Evolutionary conservation across 2,888 invertebrate genomes (phyloP).

Genomic region (Linyphia triangularis): DNA sequence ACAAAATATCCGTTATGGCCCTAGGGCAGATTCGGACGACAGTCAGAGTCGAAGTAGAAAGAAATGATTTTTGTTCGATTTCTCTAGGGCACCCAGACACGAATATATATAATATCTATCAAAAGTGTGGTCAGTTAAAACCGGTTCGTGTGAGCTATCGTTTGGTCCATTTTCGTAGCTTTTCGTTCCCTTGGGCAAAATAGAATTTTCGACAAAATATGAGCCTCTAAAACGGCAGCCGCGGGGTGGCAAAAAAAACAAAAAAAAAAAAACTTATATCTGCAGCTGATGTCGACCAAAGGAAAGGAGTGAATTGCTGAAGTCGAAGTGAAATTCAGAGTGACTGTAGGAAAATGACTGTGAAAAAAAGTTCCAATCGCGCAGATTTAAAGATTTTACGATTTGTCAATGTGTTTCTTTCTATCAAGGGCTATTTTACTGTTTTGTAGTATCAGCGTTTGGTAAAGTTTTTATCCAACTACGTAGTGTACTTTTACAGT

Average conservation of each 20-base stretch:
- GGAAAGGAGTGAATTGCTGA: neutral
- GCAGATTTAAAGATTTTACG: too few relatives aligned
- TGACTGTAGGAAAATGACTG: slow-evolving; percentile 13
- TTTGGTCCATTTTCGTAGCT: slow-evolving; percentile 54
- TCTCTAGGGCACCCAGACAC: slow-evolving; percentile 30
- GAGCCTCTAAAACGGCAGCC: slow-evolving; percentile 55
- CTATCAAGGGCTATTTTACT: too few relatives aligned
- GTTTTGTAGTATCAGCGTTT: too few relatives aligned
- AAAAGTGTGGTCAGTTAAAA: slow-evolving; percentile 70
- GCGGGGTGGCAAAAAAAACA: slow-evolving; percentile 27
- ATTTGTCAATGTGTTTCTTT: too few relatives aligned
- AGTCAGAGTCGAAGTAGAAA: slow-evolving; percentile 28
- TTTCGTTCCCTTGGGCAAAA: slow-evolving; percentile 59
- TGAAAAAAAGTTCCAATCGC: too few relatives aligned
- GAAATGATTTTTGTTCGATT: slow-evolving; percentile 53
- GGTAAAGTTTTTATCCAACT: too few relatives aligned
- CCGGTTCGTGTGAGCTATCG: slow-evolving; percentile 67
- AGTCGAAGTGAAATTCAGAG: slow-evolving; percentile 26
- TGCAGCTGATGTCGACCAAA: slow-evolving; percentile 35
- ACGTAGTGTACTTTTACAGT: too few relatives aligned
- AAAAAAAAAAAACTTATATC: too few relatives aligned
- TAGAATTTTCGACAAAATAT: slow-evolving; percentile 67
- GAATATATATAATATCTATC: slow-evolving; percentile 26
- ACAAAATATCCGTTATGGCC: slow-evolving; percentile 58
- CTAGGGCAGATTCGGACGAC: neutral